Conservation (phyloP, 2,888 invertebrate genomes). For the Gisinianus flammeolus region DNA sequence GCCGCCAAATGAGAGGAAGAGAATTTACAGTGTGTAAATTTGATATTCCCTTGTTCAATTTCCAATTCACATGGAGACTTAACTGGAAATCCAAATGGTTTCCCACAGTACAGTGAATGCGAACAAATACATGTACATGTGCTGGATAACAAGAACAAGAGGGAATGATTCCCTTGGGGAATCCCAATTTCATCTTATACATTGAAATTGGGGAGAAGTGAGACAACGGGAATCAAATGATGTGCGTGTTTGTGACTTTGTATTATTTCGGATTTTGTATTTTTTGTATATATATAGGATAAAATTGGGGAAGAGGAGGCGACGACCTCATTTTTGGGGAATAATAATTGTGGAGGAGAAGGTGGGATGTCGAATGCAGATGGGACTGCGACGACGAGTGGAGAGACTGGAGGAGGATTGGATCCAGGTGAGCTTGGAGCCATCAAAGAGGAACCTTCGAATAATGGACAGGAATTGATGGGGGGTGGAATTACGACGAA, state of each 20-base stretch:
- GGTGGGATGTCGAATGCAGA: conserved; percentile 35
- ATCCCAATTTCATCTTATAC: too few relatives aligned
- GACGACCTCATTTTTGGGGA: conserved; percentile 53
- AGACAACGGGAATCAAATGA: background rate
- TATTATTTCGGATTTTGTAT: background rate
- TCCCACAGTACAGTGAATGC: too few relatives aligned
- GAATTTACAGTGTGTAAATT: too few relatives aligned
- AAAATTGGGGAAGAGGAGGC: conserved; percentile 50
- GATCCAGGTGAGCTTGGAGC: background rate
- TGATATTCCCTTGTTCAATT: too few relatives aligned
- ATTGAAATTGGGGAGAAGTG: background rate
- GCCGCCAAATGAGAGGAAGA: too few relatives aligned
- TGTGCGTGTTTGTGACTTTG: background rate
- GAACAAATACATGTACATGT: too few relatives aligned
- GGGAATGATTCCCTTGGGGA: too few relatives aligned
- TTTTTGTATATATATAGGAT: conserved; percentile 37
- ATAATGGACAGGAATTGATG: background rate
- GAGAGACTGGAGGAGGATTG: conserved; percentile 15
- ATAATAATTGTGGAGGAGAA: conserved; percentile 46
- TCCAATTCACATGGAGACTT: too few relatives aligned
- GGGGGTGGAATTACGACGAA: background rate
- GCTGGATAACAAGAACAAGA: too few relatives aligned
- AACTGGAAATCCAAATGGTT: too few relatives aligned
- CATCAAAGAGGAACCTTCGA: background rate
- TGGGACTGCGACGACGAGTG: background rate